A percentile compares a stretch with the other conserved stretches of the same genome.
Conservation (phyloP, 2,113 vertebrate genomes). For the Malurus cyaneus region DNA sequence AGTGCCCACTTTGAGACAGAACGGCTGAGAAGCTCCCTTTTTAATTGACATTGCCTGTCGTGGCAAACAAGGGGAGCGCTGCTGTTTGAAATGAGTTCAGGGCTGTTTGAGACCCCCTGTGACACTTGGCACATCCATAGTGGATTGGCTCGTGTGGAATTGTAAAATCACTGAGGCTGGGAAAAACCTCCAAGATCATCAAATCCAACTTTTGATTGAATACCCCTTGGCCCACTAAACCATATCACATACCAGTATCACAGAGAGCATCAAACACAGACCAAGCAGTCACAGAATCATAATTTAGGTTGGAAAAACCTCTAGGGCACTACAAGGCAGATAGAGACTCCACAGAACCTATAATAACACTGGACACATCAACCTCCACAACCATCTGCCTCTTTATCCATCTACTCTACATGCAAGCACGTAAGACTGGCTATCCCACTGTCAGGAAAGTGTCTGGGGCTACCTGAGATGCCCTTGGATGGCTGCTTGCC, state of each 20-base stretch:
- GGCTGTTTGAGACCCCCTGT: background rate
- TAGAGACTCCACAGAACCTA: background rate
- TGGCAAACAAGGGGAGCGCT: rapidly evolving
- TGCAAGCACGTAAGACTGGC: background rate
- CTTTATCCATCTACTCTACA: background rate
- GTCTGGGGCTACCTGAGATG: background rate
- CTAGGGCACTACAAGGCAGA: background rate
- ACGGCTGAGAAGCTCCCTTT: background rate
- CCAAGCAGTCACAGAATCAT: background rate
- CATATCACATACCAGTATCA: background rate
- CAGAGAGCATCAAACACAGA: background rate
- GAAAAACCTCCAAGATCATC: background rate
- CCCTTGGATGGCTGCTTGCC: background rate
- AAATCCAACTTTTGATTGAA: background rate
- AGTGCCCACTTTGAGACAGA: background rate
- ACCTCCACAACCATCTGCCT: background rate
- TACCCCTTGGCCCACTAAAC: background rate
- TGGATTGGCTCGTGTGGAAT: background rate
- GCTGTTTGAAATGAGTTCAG: background rate
- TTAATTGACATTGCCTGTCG: background rate
- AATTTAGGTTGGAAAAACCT: background rate
- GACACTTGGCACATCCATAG: background rate
- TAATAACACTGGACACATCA: background rate
- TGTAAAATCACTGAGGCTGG: background rate
- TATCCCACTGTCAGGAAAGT: background rate